Percentiles rank a stretch among this genome's conserved stretches.
These are phyloP conservation scores for Zosterops hypoxanthus DNA, from an alignment of 2,113 vertebrate species.

Conservation along the genomic window DNA sequence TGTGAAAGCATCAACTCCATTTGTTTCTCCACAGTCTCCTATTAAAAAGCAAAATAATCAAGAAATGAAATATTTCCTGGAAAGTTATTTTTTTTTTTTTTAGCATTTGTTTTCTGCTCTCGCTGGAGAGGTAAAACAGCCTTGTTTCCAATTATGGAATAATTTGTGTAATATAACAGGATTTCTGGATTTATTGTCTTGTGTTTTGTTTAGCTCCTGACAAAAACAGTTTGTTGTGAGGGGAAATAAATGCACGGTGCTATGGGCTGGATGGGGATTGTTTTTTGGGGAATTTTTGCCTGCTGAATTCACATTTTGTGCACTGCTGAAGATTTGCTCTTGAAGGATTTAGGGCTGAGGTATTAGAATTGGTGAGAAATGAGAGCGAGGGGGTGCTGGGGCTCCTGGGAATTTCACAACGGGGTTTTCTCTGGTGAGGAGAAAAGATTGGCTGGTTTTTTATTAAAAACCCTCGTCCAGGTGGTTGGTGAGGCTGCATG, in stretches of 20 bases:
- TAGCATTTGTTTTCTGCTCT: conserved; percentile 46
- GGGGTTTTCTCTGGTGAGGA: not conserved
- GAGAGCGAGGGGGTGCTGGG: not conserved
- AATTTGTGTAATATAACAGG: conserved; percentile 47
- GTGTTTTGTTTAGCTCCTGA: conserved; percentile 12
- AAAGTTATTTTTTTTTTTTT: conserved; percentile 45
- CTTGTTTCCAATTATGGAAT: conserved; percentile 43
- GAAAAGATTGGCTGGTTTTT: conserved; percentile 39
- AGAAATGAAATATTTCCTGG: conserved; percentile 39
- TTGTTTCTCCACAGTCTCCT: conserved; percentile 1
- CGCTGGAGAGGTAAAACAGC: conserved; percentile 8
- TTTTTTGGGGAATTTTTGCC: not conserved
- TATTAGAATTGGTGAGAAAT: not conserved
- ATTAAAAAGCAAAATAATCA: conserved; percentile 41
- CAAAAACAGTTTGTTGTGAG: not conserved
- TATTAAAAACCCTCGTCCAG: not conserved
- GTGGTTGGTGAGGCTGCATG: not conserved
- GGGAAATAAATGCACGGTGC: not conserved
- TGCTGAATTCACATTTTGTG: conserved; percentile 29
- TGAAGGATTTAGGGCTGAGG: not conserved
- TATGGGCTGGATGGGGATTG: not conserved
- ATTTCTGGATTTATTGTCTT: conserved; percentile 43
- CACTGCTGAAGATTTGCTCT: not conserved
- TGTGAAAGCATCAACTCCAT: not conserved
- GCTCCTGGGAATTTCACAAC: conserved; percentile 2